phyloP scores from a whole-genome alignment of 2,113 vertebrate species.

The Dicrurus megarhynchus region DNA sequence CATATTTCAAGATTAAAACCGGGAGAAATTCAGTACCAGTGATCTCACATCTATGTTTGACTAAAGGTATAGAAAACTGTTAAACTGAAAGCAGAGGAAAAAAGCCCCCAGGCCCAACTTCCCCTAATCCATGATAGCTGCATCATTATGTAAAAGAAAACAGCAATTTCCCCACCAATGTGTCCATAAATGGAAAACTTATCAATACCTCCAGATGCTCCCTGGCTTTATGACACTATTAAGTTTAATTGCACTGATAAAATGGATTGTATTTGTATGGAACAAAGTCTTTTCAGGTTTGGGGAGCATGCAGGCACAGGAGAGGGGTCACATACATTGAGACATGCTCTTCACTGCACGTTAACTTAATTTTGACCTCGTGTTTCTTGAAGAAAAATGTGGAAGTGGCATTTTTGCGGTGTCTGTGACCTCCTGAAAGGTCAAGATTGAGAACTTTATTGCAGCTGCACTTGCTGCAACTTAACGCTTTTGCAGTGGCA shows the following conservation, averaged over 20 bases:
- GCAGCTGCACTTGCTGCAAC: neutral
- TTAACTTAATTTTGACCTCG: neutral
- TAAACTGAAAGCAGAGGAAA: neutral
- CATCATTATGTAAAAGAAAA: neutral
- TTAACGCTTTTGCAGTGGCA: neutral
- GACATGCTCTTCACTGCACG: neutral
- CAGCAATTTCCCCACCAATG: neutral
- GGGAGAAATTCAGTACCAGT: slow-evolving; percentile 12
- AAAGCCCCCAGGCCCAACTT: neutral
- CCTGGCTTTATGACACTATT: slow-evolving; percentile 22
- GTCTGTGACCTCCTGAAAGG: neutral
- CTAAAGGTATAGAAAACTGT: neutral
- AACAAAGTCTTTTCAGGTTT: neutral
- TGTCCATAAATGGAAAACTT: slow-evolving; percentile 20
- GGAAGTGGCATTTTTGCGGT: neutral
- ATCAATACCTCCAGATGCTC: slow-evolving; percentile 45
- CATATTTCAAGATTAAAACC: slow-evolving; percentile 28
- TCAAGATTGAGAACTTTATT: neutral
- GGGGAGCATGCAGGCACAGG: neutral
- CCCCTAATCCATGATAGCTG: neutral
- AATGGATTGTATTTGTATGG: neutral
- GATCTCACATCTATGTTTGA: neutral
- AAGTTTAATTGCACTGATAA: neutral
- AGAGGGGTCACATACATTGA: neutral
- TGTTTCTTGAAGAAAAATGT: neutral